phyloP scores from a whole-genome alignment of 2,888 invertebrate genomes.

The Troides oblongomaculatus region DNA sequence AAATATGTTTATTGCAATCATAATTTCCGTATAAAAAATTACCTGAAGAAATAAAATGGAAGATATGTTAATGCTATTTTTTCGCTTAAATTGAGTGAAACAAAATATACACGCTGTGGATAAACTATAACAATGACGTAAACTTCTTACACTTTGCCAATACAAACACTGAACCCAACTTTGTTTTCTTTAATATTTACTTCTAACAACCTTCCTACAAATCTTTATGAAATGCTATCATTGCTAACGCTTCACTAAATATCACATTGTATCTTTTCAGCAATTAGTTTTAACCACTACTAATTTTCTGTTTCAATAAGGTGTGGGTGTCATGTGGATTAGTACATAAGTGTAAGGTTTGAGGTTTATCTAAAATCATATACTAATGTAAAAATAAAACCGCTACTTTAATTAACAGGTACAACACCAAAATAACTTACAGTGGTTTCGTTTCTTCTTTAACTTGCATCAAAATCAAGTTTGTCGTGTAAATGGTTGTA shows the following conservation, averaged over 20 bases:
- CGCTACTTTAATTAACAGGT: constrained; percentile 20
- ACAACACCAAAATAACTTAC: background rate
- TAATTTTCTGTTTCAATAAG: constrained; percentile 30
- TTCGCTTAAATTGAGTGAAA: constrained; percentile 13
- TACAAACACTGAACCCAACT: constrained; percentile 20
- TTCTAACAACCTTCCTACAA: background rate
- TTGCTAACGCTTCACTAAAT: constrained; percentile 27
- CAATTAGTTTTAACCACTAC: constrained; percentile 27
- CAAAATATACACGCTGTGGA: constrained; percentile 22
- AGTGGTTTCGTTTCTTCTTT: constrained; percentile 17
- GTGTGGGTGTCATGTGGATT: constrained; percentile 9
- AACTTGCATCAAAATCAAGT: constrained; percentile 4
- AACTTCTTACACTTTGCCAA: constrained; percentile 21
- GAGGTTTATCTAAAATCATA: constrained; percentile 10
- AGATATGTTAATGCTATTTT: constrained; percentile 29
- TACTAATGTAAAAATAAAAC: constrained; percentile 15
- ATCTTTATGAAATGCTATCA: constrained; percentile 24
- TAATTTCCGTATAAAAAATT: background rate
- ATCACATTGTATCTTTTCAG: constrained; percentile 21
- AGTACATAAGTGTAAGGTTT: constrained; percentile 14
- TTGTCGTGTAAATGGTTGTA: constrained; percentile 13
- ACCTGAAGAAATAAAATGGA: constrained; percentile 9
- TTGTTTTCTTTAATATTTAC: constrained; percentile 18
- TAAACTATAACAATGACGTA: constrained; percentile 27
- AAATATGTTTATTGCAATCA: background rate